phyloP scores from a whole-genome alignment of 2,797 vertebrate genomes.

The Micromesistius poutassou region DNA sequence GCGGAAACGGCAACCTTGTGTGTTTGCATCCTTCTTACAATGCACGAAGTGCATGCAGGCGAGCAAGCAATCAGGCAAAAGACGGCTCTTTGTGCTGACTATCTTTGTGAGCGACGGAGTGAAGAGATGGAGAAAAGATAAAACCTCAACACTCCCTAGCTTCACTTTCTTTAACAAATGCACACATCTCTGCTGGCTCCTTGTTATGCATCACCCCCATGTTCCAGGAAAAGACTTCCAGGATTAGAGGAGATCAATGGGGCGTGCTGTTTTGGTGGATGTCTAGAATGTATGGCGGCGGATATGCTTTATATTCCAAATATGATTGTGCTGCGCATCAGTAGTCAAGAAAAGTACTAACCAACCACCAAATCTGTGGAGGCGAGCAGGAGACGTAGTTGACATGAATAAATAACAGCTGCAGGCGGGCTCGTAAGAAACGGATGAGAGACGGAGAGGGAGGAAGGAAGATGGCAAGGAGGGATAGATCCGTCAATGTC shows the following conservation, averaged over 20 bases:
- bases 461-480: slow-evolving; percentile 8
- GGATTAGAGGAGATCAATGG: background rate
- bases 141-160: background rate
- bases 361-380: background rate
- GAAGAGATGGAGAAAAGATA: background rate
- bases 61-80: slow-evolving; percentile 23
- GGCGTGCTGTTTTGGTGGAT: background rate
- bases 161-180: background rate
- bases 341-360: background rate
- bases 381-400: background rate
- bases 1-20: slow-evolving; percentile 49
- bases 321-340: background rate
- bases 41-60: background rate
- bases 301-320: background rate
- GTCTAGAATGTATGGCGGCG: background rate
- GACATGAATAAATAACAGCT: background rate
- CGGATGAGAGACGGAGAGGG: slow-evolving; percentile 24
- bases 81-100: slow-evolving; percentile 24
- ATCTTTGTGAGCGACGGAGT: background rate
- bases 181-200: background rate
- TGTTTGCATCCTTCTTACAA: background rate
- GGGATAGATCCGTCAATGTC: slow-evolving; percentile 66
- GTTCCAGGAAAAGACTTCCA: background rate
- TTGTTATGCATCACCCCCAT: background rate
- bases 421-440: background rate